A percentile compares a stretch with the other conserved stretches of the same genome.
Conservation (phyloP, 2,113 vertebrate genomes). For the Trematocara zebra region DNA sequence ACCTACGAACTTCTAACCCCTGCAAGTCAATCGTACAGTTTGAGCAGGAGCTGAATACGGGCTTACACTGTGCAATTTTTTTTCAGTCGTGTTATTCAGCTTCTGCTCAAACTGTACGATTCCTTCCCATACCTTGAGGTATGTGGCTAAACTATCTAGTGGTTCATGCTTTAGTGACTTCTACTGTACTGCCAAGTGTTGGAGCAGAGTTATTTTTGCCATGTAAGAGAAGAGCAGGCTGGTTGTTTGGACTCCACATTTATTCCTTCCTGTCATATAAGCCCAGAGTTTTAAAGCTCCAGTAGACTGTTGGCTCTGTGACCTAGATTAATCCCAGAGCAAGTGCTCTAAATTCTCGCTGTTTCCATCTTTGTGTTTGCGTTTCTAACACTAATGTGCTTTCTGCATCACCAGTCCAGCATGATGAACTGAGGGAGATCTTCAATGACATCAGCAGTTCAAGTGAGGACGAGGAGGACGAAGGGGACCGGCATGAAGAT, state of each 20-base stretch:
- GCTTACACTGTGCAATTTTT: too few species aligned
- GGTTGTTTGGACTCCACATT: neutral
- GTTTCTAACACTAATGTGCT: neutral
- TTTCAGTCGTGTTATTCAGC: too few species aligned
- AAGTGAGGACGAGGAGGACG: slow-evolving; percentile 88
- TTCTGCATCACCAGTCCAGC: slow-evolving; percentile 62
- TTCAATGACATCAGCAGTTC: slow-evolving; percentile 87
- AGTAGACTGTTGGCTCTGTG: neutral
- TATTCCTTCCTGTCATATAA: neutral
- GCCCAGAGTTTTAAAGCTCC: neutral
- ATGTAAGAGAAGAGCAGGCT: neutral
- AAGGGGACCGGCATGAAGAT: slow-evolving; percentile 82
- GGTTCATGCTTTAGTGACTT: neutral
- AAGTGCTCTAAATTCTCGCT: neutral
- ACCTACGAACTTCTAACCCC: too few species aligned
- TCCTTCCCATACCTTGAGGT: neutral
- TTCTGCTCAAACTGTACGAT: neutral
- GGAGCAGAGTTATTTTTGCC: neutral
- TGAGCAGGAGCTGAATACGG: accelerated
- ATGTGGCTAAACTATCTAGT: neutral
- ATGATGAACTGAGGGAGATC: slow-evolving; percentile 79
- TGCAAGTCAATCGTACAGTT: too few species aligned
- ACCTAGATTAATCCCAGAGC: neutral
- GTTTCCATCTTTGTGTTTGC: neutral
- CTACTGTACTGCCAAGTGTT: neutral